Conservation (phyloP, 2,113 vertebrate genomes). For the Alectura lathami region DNA sequence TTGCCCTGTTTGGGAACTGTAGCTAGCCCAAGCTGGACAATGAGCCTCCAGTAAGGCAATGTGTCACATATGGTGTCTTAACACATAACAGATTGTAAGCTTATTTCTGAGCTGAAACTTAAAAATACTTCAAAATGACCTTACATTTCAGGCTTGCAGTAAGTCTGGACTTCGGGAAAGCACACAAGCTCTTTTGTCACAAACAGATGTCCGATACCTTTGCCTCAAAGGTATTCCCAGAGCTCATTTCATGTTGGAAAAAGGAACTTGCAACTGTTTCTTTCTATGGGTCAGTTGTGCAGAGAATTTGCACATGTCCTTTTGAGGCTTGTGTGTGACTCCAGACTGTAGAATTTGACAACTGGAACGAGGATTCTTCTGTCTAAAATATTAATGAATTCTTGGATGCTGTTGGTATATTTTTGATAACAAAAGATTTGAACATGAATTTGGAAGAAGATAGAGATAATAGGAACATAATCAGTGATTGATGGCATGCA, state of each 20-base stretch:
- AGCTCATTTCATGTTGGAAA: background rate
- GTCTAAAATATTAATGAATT: background rate
- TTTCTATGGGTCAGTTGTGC: background rate
- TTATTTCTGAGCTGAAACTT: background rate
- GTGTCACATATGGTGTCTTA: background rate
- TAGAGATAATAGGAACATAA: background rate
- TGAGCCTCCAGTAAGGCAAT: background rate
- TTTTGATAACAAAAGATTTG: conserved; percentile 31
- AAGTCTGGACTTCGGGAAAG: background rate
- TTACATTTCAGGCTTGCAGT: background rate
- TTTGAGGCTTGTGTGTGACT: background rate
- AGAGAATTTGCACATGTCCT: background rate
- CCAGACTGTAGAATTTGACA: background rate
- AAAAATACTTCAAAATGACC: background rate
- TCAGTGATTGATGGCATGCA: background rate
- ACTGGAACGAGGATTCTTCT: background rate
- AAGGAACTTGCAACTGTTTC: background rate
- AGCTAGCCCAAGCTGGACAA: background rate
- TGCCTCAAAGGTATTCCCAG: background rate
- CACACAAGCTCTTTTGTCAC: background rate
- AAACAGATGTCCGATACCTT: background rate
- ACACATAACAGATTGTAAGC: background rate
- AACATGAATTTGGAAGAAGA: conserved; percentile 9
- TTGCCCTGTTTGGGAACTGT: background rate
- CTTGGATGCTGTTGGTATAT: background rate